A percentile compares a stretch with the other conserved stretches of the same genome.
These are phyloP conservation scores for Coptodon bakossiorum DNA, from an alignment of 2,113 vertebrate species.

Conservation along the genomic window DNA sequence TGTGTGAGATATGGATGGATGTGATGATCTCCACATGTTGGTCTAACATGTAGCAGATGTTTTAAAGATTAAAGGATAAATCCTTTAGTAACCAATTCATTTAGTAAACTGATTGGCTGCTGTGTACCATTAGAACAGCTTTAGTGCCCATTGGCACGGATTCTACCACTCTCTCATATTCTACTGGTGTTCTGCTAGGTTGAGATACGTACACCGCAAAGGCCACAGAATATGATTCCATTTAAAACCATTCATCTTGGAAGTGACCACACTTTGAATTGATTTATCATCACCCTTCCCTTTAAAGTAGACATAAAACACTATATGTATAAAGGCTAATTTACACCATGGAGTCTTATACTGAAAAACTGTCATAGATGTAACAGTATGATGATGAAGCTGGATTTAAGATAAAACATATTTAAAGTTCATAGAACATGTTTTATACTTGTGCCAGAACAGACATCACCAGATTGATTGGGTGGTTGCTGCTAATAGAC, in stretches of 20 bases:
- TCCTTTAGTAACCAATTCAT: neutral
- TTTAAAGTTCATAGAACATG: neutral
- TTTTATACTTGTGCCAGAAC: neutral
- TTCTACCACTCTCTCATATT: neutral
- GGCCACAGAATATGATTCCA: neutral
- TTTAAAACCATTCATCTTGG: neutral
- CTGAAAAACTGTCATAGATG: neutral
- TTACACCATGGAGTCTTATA: neutral
- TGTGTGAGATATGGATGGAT: neutral
- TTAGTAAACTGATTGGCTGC: neutral
- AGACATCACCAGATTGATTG: neutral
- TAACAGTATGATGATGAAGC: neutral
- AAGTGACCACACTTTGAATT: neutral
- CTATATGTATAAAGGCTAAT: neutral
- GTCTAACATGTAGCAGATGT: neutral
- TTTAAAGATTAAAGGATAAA: neutral
- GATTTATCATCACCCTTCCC: neutral
- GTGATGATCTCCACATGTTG: neutral
- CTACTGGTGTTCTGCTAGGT: neutral
- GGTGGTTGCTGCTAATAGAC: neutral
- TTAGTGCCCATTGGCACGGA: neutral
- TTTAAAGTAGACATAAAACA: neutral
- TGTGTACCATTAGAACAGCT: neutral
- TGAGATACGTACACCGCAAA: neutral
- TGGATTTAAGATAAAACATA: neutral